A percentile compares a stretch with the other conserved stretches of the same genome.
Conservation (phyloP, 2,888 invertebrate species). For the Cryptocheilus praepositus region DNA sequence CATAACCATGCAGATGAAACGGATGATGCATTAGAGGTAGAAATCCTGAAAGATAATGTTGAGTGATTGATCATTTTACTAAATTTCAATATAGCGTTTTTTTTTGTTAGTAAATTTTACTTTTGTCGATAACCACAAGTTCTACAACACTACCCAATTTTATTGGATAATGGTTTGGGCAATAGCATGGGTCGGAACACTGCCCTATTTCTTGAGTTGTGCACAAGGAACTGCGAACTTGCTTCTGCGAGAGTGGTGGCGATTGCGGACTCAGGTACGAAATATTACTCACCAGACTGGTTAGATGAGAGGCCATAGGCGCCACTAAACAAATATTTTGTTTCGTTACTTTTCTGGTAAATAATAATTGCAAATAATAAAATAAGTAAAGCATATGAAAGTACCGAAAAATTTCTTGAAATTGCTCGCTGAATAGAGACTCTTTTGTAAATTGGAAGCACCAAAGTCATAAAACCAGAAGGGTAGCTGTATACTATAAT, state of each 20-base stretch:
- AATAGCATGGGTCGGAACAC: slow-evolving; percentile 72
- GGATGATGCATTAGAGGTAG: slow-evolving; percentile 74
- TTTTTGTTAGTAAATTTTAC: slow-evolving; percentile 47
- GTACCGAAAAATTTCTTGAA: not conserved
- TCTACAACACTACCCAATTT: slow-evolving; percentile 69
- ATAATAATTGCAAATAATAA: not conserved
- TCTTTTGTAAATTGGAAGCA: slow-evolving; percentile 47
- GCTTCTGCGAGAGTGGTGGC: slow-evolving; percentile 72
- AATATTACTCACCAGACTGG: slow-evolving; percentile 74
- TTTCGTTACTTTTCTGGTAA: not conserved
- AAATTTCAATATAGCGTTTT: not conserved
- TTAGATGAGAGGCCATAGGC: not conserved
- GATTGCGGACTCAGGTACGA: slow-evolving; percentile 69
- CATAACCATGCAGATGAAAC: slow-evolving; percentile 74
- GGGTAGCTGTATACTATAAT: slow-evolving; percentile 88
- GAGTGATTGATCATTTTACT: not conserved
- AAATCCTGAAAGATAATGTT: too few relatives aligned
- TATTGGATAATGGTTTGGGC: slow-evolving; percentile 67
- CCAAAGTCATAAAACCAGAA: slow-evolving; percentile 79
- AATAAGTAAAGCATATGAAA: not conserved
- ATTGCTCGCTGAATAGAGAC: not conserved
- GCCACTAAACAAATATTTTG: slow-evolving; percentile 15
- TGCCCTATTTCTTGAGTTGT: slow-evolving; percentile 6
- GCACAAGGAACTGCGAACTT: slow-evolving; percentile 28
- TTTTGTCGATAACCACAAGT: slow-evolving; percentile 72